A percentile compares a stretch with the other conserved stretches of the same genome.
Evolutionary conservation across 2,113 vertebrate species (phyloP).

Genomic region (Oryzias melastigma): DNA sequence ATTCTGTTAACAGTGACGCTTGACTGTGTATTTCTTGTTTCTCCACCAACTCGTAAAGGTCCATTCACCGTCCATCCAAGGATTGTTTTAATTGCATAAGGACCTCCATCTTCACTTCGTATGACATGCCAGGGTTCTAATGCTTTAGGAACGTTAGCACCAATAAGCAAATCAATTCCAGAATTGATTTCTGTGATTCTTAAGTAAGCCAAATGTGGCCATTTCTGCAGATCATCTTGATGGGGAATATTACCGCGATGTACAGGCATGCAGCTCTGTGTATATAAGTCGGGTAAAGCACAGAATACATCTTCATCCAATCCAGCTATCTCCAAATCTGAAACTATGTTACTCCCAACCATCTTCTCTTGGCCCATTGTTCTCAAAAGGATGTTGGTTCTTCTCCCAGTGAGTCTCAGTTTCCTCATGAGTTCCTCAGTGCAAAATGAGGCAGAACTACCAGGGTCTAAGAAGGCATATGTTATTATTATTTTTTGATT

Average conservation of each 20-base stretch:
- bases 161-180: too few relatives aligned
- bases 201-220: too few relatives aligned
- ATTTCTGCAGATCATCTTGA: too few relatives aligned
- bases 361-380: not conserved
- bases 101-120: not conserved
- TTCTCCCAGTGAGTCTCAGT: not conserved
- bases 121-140: not conserved
- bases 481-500: too few relatives aligned
- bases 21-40: not conserved
- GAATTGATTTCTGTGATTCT: too few relatives aligned
- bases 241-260: too few relatives aligned
- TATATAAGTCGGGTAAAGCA: too few relatives aligned
- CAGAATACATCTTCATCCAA: too few relatives aligned
- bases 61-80: not conserved
- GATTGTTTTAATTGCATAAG: not conserved
- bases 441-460: not conserved
- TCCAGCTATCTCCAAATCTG: not conserved
- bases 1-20: not conserved
- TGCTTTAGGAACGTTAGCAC: not conserved
- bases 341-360: not conserved
- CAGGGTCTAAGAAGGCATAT: not conserved
- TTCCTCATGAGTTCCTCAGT: not conserved
- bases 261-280: too few relatives aligned
- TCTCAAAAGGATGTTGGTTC: not conserved
- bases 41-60: not conserved